A percentile compares a stretch with the other conserved stretches of the same genome.
These are phyloP conservation scores for Melanotaenia boesemani DNA, from an alignment of 2,797 vertebrate genomes.

Conservation along the genomic window DNA sequence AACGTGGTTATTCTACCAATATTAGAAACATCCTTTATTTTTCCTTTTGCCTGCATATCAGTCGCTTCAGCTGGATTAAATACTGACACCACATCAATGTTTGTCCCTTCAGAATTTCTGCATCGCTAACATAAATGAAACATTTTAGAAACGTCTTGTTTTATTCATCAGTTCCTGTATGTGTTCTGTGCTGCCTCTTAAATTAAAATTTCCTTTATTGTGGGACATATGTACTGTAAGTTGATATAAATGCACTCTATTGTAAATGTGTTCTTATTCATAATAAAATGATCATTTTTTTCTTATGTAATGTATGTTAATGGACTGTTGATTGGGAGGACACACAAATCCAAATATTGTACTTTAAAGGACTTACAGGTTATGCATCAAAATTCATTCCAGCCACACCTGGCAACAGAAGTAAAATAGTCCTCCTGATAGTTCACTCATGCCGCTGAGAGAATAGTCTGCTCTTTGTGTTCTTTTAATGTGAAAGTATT, in stretches of 20 bases:
- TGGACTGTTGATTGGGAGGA: not conserved
- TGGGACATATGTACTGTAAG: constrained; percentile 26
- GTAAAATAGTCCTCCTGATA: not conserved
- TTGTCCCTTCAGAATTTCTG: constrained; percentile 2
- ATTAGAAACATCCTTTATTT: not conserved
- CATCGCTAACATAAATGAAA: not conserved
- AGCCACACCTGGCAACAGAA: not conserved
- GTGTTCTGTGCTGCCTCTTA: not conserved
- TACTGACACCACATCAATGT: not conserved
- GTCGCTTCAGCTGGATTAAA: constrained; percentile 14
- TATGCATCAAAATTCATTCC: not conserved
- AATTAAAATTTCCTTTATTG: constrained; percentile 5
- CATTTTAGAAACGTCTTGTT: not conserved
- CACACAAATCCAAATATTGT: not conserved
- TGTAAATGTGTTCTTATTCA: constrained; percentile 52
- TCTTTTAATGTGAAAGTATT: not conserved
- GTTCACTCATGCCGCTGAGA: not conserved
- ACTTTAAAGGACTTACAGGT: not conserved
- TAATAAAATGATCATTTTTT: constrained; percentile 50
- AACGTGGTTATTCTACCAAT: not conserved
- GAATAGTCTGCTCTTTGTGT: not conserved
- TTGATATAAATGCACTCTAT: constrained; percentile 45
- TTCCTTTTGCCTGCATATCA: not conserved
- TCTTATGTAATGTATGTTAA: constrained; percentile 17
- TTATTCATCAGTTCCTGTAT: constrained; percentile 1